Base-by-base conservation (phyloP, 2,888 invertebrate genomes). In the Rhagium mordax region DNA sequence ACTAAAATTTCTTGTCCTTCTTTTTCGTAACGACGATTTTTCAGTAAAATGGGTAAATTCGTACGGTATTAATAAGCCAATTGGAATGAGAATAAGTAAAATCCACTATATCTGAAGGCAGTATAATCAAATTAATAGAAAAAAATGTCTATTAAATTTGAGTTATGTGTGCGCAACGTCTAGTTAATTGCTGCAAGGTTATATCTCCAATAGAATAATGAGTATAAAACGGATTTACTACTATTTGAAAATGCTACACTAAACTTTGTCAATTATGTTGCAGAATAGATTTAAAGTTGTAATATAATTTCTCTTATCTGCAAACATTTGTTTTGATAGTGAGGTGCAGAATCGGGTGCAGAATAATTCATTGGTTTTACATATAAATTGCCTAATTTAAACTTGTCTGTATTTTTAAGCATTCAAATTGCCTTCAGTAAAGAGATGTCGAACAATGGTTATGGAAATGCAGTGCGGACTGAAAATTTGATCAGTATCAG, bases 321-420 rank as follows among this genome's bases (percentile, higher is more conserved):
- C 62, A 10, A 20, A 48, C 48, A 16, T 62, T 48, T 62, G 47
- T 33, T 60, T 33, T 60, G 49, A 47, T 20, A 48, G 21, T 47
- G 62, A 62, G 15, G 62, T 62, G 49, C 48, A 48, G 21, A 62
- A 47, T 64, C 41, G 59, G 59, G 59, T 59, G 29, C 59, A 59
- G 59, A 59, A 59, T 59, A 59, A 48, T 62, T 62, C 62, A 62
- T 62, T 48, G 59, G 47, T 68, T 55, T 68, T 68, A 60, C 68
- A 68, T 59, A 68, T 59, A 68, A 68, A 68, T 68, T 60, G 59
- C 29, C 47, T 59, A 60, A 68, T 68, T 68, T 68, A 29, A 59
- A 48, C 29, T 41, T 29, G 59, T 48, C 48, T 21, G 29, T 18
- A 47, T 68, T 68, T 62, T 62, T 62, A 47, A 48, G 20, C 7